These are phyloP conservation scores for Gracilinanus agilis DNA, from an alignment of 2,113 vertebrate genomes.

Conservation along the genomic window DNA sequence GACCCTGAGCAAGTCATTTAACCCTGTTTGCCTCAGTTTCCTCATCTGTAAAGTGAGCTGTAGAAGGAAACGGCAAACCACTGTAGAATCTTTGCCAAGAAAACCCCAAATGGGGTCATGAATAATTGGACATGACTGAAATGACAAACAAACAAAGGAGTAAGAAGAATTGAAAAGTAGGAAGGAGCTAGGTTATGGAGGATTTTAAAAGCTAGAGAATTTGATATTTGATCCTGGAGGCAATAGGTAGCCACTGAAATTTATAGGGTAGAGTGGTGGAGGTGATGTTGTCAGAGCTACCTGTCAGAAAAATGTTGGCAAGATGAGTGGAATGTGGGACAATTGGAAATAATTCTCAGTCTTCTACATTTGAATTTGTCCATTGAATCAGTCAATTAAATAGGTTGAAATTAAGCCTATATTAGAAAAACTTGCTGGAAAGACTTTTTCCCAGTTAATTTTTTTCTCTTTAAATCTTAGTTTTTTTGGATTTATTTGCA, in stretches of 20 bases:
- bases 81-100: no score
- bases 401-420: not conserved
- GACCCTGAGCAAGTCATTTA: no score
- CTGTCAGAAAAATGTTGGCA: not conserved
- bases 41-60: no score
- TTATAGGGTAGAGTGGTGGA: no score
- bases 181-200: not conserved
- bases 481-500: not conserved
- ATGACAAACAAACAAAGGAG: not conserved
- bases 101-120: no score
- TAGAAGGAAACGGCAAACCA: no score
- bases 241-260: no score
- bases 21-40: no score
- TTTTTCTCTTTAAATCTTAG: not conserved
- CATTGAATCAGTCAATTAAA: not conserved
- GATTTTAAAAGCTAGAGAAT: no score
- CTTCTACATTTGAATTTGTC: not conserved
- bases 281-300: no score
- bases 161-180: not conserved
- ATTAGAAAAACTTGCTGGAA: not conserved
- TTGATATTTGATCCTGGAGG: no score
- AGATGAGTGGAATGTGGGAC: not conserved
- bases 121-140: no score
- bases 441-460: not conserved
- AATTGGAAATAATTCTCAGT: not conserved